Conservation (phyloP, 1,140 invertebrate genomes). For the Leptoteleia sp. region DNA sequence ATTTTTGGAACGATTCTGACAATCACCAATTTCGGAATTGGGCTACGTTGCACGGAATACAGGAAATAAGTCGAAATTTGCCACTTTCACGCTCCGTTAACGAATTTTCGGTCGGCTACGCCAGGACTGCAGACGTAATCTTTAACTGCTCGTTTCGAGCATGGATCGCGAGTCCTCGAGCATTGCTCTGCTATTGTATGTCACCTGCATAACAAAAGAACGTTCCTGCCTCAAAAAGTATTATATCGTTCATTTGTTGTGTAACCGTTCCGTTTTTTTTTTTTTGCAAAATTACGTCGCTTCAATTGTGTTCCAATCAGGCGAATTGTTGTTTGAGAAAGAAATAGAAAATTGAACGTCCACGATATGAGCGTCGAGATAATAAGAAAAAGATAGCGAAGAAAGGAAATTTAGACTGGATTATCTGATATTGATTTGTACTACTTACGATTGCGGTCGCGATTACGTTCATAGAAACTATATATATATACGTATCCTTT, state of each 20-base stretch:
- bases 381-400: constrained; percentile 20
- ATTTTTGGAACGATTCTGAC: constrained; percentile 23
- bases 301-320: constrained; percentile 47
- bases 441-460: constrained; percentile 19
- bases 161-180: constrained; percentile 48
- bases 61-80: constrained; percentile 62
- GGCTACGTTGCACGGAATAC: constrained; percentile 26
- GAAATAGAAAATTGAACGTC: constrained; percentile 54
- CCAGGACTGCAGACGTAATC: constrained; percentile 57
- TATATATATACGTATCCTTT: no score
- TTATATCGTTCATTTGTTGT: constrained; percentile 46
- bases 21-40: constrained; percentile 34
- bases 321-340: constrained; percentile 48
- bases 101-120: constrained; percentile 60
- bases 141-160: constrained; percentile 57
- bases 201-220: constrained; percentile 60
- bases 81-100: constrained; percentile 68
- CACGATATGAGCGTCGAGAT: constrained; percentile 35
- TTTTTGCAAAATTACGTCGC: constrained; percentile 48
- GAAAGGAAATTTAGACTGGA: constrained; percentile 35
- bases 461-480: neutral
- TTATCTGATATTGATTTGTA: constrained; percentile 50
- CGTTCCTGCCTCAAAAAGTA: constrained; percentile 36
- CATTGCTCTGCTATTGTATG: constrained; percentile 36
- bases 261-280: constrained; percentile 40